These are phyloP conservation scores for Alcedo atthis DNA, from an alignment of 2,797 vertebrate genomes.

Conservation along the genomic window DNA sequence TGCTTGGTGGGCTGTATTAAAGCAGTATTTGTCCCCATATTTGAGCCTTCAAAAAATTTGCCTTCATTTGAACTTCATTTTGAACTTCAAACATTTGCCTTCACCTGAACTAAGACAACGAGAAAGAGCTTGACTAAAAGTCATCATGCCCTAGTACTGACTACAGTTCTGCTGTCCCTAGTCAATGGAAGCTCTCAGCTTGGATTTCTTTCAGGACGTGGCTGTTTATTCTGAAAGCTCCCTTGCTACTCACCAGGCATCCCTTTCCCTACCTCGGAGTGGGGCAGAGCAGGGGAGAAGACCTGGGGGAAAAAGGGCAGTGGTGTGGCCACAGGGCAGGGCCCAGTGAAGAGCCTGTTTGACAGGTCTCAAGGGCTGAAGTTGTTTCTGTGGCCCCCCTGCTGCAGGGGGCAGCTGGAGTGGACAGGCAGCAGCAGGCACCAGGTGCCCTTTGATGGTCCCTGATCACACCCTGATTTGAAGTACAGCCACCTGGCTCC, in stretches of 20 bases:
- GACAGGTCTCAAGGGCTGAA: accelerated
- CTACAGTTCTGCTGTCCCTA: neutral
- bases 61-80: no score
- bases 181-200: neutral
- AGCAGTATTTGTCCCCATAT: neutral
- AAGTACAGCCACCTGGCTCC: neutral
- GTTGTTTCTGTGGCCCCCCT: neutral
- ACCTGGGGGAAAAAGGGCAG: neutral
- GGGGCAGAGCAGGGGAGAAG: neutral
- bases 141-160: neutral
- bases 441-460: neutral
- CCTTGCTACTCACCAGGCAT: neutral
- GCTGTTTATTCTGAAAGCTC: neutral
- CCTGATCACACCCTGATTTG: neutral
- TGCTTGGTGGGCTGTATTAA: neutral
- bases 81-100: no score
- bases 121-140: neutral
- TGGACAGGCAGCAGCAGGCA: neutral
- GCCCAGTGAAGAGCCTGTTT: neutral
- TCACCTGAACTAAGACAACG: neutral
- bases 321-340: neutral
- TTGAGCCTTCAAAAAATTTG: no score
- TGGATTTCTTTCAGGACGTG: neutral
- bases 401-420: accelerated
- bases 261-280: neutral